Conservation (phyloP, 2,113 vertebrate species). For the Crotalus viridis region DNA sequence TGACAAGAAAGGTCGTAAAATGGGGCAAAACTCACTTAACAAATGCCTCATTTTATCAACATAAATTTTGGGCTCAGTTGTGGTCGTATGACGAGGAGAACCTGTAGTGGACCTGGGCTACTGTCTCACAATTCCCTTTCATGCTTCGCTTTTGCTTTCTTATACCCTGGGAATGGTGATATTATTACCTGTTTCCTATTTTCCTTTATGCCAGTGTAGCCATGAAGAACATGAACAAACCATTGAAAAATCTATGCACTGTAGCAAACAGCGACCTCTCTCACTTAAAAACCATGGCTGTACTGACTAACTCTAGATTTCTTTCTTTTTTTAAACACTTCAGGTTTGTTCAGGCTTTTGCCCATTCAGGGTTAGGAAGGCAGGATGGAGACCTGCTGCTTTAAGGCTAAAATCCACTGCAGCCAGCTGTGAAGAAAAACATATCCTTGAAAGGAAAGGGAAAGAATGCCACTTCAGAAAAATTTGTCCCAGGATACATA, state of each 20-base stretch:
- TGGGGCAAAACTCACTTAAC: neutral
- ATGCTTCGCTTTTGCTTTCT: neutral
- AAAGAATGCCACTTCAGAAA: conserved; percentile 1
- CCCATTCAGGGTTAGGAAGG: neutral
- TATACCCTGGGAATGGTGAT: neutral
- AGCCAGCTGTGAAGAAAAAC: conserved; percentile 7
- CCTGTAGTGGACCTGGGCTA: neutral
- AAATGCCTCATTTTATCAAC: neutral
- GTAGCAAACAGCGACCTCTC: neutral
- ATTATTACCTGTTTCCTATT: neutral
- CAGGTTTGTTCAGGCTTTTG: neutral
- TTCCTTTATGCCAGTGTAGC: neutral
- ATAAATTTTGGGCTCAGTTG: neutral
- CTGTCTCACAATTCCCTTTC: neutral
- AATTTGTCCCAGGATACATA: neutral
- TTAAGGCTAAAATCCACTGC: neutral
- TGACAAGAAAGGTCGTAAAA: neutral
- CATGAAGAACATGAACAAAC: neutral
- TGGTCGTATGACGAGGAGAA: neutral
- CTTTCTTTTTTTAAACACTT: neutral
- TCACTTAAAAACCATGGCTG: neutral
- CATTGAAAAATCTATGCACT: neutral
- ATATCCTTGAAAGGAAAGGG: neutral
- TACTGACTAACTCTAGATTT: neutral
- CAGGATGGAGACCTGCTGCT: neutral